Evolutionary conservation across 2,888 invertebrate genomes (phyloP).

Genomic region (Euplexia lucipara): DNA sequence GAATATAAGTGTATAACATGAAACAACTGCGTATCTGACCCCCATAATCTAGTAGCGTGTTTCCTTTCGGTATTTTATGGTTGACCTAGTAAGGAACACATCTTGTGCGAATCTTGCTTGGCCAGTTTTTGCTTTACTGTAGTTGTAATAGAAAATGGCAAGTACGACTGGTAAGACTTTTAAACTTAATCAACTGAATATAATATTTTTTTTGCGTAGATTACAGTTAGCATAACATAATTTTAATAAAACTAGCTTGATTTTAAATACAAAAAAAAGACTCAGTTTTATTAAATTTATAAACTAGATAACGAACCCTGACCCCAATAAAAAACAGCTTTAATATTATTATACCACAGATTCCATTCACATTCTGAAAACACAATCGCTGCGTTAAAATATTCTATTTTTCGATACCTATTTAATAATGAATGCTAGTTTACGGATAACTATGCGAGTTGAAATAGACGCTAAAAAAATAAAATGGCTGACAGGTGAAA

Average conservation of each 20-base stretch:
- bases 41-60: too few species aligned
- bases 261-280: neutral
- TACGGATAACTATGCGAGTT: slow-evolving; percentile 10
- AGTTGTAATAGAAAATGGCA: neutral
- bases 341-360: neutral
- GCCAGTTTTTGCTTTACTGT: neutral
- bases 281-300: too few species aligned
- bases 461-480: slow-evolving; percentile 10
- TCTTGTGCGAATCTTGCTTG: too few species aligned
- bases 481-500: slow-evolving; percentile 15
- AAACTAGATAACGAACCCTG: neutral
- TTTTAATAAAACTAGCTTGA: neutral
- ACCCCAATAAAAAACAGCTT: neutral
- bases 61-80: too few species aligned
- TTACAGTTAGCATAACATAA: neutral
- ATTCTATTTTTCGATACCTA: slow-evolving; percentile 13
- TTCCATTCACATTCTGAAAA: slow-evolving; percentile 2
- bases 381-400: slow-evolving; percentile 5
- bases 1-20: too few species aligned
- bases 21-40: too few species aligned
- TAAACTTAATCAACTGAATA: neutral
- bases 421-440: slow-evolving; percentile 16
- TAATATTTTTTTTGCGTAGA: neutral
- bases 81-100: too few species aligned
- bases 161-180: neutral